Conservation (phyloP, 2,113 vertebrate species). For the Tenebrosternarchus preto region DNA sequence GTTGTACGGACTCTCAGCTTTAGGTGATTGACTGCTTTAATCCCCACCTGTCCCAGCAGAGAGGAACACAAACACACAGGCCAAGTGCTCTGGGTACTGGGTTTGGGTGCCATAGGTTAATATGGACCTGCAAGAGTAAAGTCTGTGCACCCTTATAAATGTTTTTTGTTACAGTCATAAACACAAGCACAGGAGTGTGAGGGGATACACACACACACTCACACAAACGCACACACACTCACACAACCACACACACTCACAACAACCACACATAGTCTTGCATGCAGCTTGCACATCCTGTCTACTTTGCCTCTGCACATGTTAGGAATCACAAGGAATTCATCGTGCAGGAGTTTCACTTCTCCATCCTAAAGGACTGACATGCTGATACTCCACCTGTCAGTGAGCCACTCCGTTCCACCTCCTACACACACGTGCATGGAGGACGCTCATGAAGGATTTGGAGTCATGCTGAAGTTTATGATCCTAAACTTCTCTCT, state of each 20-base stretch:
- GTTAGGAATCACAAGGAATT: too few relatives aligned
- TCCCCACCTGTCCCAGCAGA: constrained; percentile 71
- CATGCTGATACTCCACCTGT: too few relatives aligned
- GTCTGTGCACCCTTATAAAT: too few relatives aligned
- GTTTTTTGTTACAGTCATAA: neutral
- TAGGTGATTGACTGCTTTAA: constrained; percentile 78
- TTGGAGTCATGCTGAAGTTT: neutral
- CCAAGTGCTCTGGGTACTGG: neutral
- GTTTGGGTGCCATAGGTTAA: neutral
- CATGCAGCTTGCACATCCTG: too few relatives aligned
- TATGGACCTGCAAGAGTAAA: neutral
- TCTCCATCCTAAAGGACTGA: too few relatives aligned
- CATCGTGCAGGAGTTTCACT: too few relatives aligned
- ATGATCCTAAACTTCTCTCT: too few relatives aligned
- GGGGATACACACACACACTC: neutral
- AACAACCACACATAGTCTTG: too few relatives aligned
- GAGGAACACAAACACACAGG: constrained; percentile 40
- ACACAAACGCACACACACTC: neutral
- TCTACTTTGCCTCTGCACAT: too few relatives aligned
- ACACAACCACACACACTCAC: neutral
- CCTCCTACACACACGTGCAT: too few relatives aligned
- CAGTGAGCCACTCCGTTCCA: too few relatives aligned
- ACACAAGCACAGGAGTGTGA: too few relatives aligned
- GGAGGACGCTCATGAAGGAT: neutral
- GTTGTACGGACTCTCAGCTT: constrained; percentile 65